phyloP scores from a whole-genome alignment of 2,888 invertebrate genomes.

The Dichetophora obliterata region DNA sequence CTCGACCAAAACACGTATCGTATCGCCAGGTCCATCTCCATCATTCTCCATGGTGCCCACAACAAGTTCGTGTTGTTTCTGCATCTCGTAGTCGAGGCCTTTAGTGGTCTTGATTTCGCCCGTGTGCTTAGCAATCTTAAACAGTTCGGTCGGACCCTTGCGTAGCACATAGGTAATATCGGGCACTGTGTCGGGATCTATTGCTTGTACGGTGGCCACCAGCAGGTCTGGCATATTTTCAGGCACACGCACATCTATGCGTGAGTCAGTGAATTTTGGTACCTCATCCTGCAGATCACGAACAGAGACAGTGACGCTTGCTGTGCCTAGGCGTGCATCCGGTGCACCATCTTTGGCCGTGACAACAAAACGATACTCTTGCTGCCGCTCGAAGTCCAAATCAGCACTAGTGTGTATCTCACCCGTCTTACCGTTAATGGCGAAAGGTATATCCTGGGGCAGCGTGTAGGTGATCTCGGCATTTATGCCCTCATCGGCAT shows the following conservation, averaged over 20 bases:
- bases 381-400: constrained; percentile 86
- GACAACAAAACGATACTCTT: constrained; percentile 82
- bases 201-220: constrained; percentile 86
- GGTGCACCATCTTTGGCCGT: constrained; percentile 90
- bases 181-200: constrained; percentile 84
- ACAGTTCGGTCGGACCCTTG: constrained; percentile 84
- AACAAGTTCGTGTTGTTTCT: constrained; percentile 79
- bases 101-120: constrained; percentile 83
- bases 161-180: constrained; percentile 88
- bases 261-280: constrained; percentile 80
- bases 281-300: constrained; percentile 84
- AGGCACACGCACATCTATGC: constrained; percentile 85
- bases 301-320: constrained; percentile 85
- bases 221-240: constrained; percentile 86
- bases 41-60: constrained; percentile 89
- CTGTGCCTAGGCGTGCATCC: constrained; percentile 87
- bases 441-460: constrained; percentile 83
- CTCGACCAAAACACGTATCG: constrained; percentile 73
- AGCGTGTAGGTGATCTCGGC: constrained; percentile 85
- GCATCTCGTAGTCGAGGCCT: constrained; percentile 84
- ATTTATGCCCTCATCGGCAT: constrained; percentile 88
- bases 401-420: constrained; percentile 81
- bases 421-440: constrained; percentile 83
- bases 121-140: constrained; percentile 84
- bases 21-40: constrained; percentile 77